phyloP scores from a whole-genome alignment of 2,888 invertebrate genomes.

The Kuschelorhynchus macadamiae region DNA sequence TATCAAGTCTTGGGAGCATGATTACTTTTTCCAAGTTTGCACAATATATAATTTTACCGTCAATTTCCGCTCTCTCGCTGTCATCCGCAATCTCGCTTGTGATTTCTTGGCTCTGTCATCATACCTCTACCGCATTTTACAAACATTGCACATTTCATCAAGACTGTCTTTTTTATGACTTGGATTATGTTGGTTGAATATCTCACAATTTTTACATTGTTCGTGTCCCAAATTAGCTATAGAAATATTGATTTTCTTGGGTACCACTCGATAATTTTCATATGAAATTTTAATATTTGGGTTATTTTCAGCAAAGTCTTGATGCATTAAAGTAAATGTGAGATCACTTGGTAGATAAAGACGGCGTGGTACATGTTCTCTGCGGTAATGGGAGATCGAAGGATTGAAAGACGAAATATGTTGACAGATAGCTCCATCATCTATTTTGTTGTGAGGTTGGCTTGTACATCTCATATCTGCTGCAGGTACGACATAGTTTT shows the following conservation, averaged over 20 bases:
- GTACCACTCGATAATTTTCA: conserved; percentile 14
- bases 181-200: conserved; percentile 10
- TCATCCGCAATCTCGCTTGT: conserved; percentile 9
- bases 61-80: conserved; percentile 6
- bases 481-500: conserved; percentile 6
- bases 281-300: conserved; percentile 21
- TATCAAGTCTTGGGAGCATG: conserved; percentile 35
- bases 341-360: conserved; percentile 16
- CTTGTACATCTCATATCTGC: conserved; percentile 9
- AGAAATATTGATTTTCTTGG: conserved; percentile 15
- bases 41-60: conserved; percentile 1
- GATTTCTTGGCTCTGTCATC: conserved; percentile 14
- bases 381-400: conserved; percentile 17
- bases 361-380: conserved; percentile 12
- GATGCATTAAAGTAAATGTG: conserved; percentile 17
- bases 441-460: conserved; percentile 11
- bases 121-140: conserved; percentile 11
- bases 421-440: background rate
- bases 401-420: conserved; percentile 12
- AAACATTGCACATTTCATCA: conserved; percentile 18
- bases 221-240: conserved; percentile 25
- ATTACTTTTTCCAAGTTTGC: conserved; percentile 32
- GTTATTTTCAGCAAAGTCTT: conserved; percentile 3
- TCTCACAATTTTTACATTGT: conserved; percentile 19
- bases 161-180: conserved; percentile 22